Percentiles rank a stretch among this genome's conserved stretches.
These are phyloP conservation scores for Rotaria macrura DNA, from an alignment of 2,888 invertebrate species.

Conservation along the genomic window DNA sequence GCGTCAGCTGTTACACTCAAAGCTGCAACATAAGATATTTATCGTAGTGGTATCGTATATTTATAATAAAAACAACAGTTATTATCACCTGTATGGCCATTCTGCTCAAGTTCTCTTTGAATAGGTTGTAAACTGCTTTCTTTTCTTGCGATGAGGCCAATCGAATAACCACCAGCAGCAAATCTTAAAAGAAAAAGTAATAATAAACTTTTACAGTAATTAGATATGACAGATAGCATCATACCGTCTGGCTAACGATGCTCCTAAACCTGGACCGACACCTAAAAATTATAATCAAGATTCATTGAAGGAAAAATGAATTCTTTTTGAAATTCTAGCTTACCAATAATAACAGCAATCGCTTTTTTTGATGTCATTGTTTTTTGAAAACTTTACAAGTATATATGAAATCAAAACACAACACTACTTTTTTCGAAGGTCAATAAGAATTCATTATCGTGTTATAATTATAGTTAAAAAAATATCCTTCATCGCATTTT, in stretches of 20 bases:
- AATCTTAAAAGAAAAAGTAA: not conserved
- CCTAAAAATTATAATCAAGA: not conserved
- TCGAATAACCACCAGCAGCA: not conserved
- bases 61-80: no score
- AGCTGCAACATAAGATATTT: not conserved
- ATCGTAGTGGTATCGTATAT: no score
- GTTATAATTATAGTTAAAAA: no score
- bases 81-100: not conserved
- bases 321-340: no score
- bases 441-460: not conserved
- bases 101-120: not conserved
- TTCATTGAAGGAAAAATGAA: no score
- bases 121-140: not conserved
- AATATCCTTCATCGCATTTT: no score
- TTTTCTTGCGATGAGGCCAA: not conserved
- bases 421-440: not conserved
- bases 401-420: not conserved
- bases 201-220: not conserved
- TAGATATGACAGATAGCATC: not conserved
- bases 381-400: not conserved
- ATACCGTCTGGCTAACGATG: not conserved
- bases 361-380: not conserved
- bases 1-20: not conserved
- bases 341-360: not conserved
- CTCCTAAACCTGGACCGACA: not conserved